Conservation (phyloP, 1,140 invertebrate genomes). For the Euwallacea similis region DNA sequence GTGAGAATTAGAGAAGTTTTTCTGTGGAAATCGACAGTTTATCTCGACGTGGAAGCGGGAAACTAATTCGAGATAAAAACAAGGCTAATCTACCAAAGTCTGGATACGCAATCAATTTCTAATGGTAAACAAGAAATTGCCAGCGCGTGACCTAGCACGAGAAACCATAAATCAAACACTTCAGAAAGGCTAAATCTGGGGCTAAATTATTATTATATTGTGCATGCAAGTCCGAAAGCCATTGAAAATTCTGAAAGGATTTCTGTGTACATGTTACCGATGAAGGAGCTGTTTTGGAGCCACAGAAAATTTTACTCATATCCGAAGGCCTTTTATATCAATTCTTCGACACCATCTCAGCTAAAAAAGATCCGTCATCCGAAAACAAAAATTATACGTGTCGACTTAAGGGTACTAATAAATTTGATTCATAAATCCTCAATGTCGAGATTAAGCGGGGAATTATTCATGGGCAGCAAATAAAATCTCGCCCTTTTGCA, state of each 20-base stretch:
- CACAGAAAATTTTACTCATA: not conserved
- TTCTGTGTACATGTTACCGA: not conserved
- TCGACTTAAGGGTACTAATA: constrained; percentile 7
- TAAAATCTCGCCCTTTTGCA: constrained; percentile 16
- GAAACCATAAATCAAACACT: constrained; percentile 20
- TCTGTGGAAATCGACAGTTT: no score
- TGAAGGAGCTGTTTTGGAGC: not conserved
- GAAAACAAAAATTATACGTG: constrained; percentile 10
- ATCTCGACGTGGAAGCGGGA: not conserved
- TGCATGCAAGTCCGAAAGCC: constrained; percentile 18
- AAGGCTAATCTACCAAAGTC: constrained; percentile 10
- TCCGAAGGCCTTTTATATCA: not conserved
- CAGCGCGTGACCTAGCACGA: constrained; percentile 2
- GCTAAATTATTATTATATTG: constrained; percentile 7
- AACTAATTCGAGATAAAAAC: constrained; percentile 8
- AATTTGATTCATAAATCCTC: constrained; percentile 21
- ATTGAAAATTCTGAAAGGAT: constrained; percentile 14
- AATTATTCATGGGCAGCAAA: constrained; percentile 22
- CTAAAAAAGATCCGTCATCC: not conserved
- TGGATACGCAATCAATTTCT: constrained; percentile 20
- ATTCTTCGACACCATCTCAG: not conserved
- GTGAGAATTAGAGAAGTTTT: no score
- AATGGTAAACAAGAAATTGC: constrained; percentile 16
- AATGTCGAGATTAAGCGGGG: constrained; percentile 3
- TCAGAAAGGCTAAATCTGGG: constrained; percentile 6